Evolutionary conservation across 1,140 invertebrate genomes (phyloP), one percentile per base, ranked within the genome.

Genomic region (Pseudomyrmex flavicornis): DNA sequence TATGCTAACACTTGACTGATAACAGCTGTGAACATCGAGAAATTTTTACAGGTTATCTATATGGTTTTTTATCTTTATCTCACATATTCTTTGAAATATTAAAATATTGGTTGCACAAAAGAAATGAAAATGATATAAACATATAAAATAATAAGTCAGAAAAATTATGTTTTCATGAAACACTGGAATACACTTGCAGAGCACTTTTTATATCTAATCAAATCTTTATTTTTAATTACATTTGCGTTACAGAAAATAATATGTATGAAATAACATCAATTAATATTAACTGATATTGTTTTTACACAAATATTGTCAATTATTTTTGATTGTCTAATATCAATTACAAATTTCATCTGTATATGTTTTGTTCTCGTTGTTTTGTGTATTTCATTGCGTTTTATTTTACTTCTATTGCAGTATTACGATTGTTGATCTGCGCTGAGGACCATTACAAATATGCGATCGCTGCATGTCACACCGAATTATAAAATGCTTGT

Each of bases 391-490:
- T 77, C 35, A 54, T 77, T 20, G 35, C 13, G 20, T 48, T 59
- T 80, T 70, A 79, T 17, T 59, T 80, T 70, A 79, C 13, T 59
- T 70, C 9, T 80, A 26, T 80, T 72, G 66, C 66, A 72, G 50
- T 72, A 70, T 70, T 69, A 52, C 9, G 35, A 69, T 35, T 26
- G n/a, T 72, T 72, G 66, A 80, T 80, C 66, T 59, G 20, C 22
- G 54, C 52, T 35, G 54, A 61, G 76, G 46, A 26, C 54, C 68
- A 8, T 35, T 54, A 35, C 13, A 70, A 70, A 80, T 72, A 59
- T 80, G 15, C 54, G 7, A 59, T 70, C 15, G 65, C 65, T 70
- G 35, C 61, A 54, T 22, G n/a, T 80, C 35, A 15, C 44, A 48
- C 48, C 65, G 46, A 70, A 50, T 50, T 50, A 50, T 35, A 35